Percentiles rank a stretch among this genome's conserved stretches.
These are phyloP conservation scores for Vidua macroura DNA, from an alignment of 2,113 vertebrate genomes.

Conservation along the genomic window DNA sequence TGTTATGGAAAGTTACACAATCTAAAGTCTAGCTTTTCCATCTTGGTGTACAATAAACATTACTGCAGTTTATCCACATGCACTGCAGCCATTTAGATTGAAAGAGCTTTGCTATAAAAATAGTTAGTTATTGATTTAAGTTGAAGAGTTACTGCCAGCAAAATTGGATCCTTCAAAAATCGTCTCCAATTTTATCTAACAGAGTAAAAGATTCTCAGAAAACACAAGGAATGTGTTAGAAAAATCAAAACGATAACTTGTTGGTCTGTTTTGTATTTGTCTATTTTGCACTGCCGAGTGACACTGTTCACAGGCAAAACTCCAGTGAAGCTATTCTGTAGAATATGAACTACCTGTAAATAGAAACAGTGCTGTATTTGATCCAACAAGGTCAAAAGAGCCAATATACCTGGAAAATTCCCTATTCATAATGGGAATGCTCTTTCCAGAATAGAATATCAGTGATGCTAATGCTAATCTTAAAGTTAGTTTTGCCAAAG, in stretches of 20 bases:
- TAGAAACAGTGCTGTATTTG: background rate
- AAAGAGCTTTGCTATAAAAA: constrained; percentile 12
- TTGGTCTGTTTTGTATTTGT: background rate
- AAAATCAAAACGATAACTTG: background rate
- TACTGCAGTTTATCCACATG: background rate
- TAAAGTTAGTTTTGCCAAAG: background rate
- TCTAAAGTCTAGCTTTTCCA: constrained; percentile 22
- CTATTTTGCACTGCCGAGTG: background rate
- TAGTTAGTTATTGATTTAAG: constrained; percentile 16
- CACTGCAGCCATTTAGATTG: background rate
- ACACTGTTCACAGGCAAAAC: background rate
- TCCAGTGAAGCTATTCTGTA: background rate
- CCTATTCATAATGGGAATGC: background rate
- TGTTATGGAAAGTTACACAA: constrained; percentile 44
- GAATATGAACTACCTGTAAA: background rate
- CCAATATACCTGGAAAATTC: background rate
- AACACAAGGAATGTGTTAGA: background rate
- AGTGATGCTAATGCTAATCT: background rate
- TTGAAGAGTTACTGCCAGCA: background rate
- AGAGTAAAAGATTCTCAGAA: background rate
- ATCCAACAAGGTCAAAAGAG: background rate
- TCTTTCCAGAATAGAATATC: background rate
- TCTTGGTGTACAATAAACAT: constrained; percentile 12
- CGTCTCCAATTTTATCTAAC: background rate
- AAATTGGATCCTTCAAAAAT: background rate